Percentiles rank a stretch among this genome's conserved stretches.
These are phyloP conservation scores for Propsilocerus akamusi DNA, from an alignment of 1,140 invertebrate genomes.

Conservation along the genomic window DNA sequence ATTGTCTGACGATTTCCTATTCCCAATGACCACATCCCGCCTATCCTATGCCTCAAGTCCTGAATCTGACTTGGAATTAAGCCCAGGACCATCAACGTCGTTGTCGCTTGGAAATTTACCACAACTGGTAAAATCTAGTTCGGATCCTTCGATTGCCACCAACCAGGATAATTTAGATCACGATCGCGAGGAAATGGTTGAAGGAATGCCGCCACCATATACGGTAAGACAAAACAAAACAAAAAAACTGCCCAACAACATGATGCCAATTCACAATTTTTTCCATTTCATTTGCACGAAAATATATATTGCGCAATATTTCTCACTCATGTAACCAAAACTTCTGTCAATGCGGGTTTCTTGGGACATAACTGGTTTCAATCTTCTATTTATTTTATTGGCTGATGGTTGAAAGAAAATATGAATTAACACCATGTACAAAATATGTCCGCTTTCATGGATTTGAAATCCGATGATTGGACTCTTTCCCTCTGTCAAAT, in stretches of 20 bases:
- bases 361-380: not conserved
- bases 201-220: slow-evolving; percentile 53
- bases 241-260: not conserved
- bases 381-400: not conserved
- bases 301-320: not conserved
- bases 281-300: not conserved
- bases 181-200: slow-evolving; percentile 29
- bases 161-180: slow-evolving; percentile 40
- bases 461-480: not conserved
- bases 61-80: slow-evolving; percentile 82
- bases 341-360: too few species aligned
- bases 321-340: not conserved
- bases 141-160: slow-evolving; percentile 56
- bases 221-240: slow-evolving; percentile 34
- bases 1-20: slow-evolving; percentile 88
- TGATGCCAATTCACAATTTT: not conserved
- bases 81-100: slow-evolving; percentile 45
- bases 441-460: not conserved
- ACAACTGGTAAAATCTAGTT: slow-evolving; percentile 63
- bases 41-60: slow-evolving; percentile 90
- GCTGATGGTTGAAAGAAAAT: not conserved
- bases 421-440: not conserved
- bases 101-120: slow-evolving; percentile 34
- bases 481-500: not conserved
- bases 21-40: slow-evolving; percentile 86